phyloP scores from a whole-genome alignment of 2,797 vertebrate species.

The Thunnus albacares region DNA sequence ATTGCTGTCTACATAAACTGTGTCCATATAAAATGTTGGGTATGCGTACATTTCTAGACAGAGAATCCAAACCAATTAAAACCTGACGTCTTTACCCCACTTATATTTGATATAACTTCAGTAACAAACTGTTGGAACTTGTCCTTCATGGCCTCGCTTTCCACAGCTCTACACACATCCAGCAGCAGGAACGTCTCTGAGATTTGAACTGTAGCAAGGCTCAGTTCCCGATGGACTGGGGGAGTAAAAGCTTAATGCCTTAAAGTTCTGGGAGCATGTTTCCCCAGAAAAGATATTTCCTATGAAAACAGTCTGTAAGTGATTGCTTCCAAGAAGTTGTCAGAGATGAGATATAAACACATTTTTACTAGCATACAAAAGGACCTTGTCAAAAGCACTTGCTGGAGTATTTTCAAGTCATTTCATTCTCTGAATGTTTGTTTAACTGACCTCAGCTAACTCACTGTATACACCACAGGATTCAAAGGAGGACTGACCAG shows the following conservation, averaged over 20 bases:
- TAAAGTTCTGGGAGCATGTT: constrained; percentile 26
- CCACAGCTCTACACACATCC: constrained; percentile 11
- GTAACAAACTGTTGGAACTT: constrained; percentile 32
- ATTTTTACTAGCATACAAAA: constrained; percentile 39
- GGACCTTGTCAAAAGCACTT: constrained; percentile 20
- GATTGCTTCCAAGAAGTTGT: constrained; percentile 51
- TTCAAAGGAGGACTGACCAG: not conserved
- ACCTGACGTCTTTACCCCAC: constrained; percentile 30
- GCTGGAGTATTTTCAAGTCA: not conserved
- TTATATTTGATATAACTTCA: constrained; percentile 50
- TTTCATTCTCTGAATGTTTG: constrained; percentile 37
- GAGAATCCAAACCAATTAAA: constrained; percentile 48
- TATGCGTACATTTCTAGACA: constrained; percentile 45
- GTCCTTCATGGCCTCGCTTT: constrained; percentile 16
- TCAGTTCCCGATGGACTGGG: constrained; percentile 42
- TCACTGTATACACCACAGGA: constrained; percentile 7
- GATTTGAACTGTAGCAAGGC: constrained; percentile 18
- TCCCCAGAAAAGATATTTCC: constrained; percentile 29
- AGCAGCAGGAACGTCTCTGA: constrained; percentile 10
- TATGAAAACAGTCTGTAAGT: constrained; percentile 44
- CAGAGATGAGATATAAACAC: constrained; percentile 44
- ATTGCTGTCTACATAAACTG: constrained; percentile 52
- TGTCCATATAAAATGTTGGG: constrained; percentile 44
- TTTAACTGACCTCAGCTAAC: constrained; percentile 28
- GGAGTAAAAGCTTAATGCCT: constrained; percentile 32